Conservation (phyloP, 2,797 vertebrate genomes). For the Cichlasoma orientale region DNA sequence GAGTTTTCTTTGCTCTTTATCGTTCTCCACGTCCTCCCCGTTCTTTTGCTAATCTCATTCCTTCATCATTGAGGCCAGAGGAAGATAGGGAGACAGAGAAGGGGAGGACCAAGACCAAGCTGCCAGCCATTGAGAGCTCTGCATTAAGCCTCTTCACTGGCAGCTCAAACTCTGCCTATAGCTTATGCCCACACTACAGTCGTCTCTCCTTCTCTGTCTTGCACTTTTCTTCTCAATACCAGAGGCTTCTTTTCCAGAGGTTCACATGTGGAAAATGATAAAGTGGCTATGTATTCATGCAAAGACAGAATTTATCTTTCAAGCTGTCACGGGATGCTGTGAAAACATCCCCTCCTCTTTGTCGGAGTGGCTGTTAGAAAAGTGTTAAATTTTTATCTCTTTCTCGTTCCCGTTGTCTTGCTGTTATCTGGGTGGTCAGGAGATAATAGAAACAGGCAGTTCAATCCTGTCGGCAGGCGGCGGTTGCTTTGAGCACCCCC, state of each 20-base stretch:
- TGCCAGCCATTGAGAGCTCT: constrained; percentile 57
- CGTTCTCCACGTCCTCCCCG: constrained; percentile 20
- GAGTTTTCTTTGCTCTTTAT: constrained; percentile 34
- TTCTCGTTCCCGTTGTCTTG: background rate
- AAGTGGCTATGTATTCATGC: constrained; percentile 2
- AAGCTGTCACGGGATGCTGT: constrained; percentile 24
- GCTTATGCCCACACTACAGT: constrained; percentile 47
- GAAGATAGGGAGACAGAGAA: constrained; percentile 26
- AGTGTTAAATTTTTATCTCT: constrained; percentile 23
- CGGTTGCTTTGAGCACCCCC: constrained; percentile 58
- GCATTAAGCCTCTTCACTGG: constrained; percentile 65
- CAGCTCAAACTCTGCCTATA: constrained; percentile 54
- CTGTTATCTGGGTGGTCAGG: constrained; percentile 47
- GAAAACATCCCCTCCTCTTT: constrained; percentile 31
- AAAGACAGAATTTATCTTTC: constrained; percentile 27
- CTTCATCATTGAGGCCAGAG: constrained; percentile 56
- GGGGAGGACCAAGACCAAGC: constrained; percentile 57
- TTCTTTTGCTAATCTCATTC: constrained; percentile 53
- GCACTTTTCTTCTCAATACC: constrained; percentile 15
- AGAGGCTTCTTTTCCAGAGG: constrained; percentile 23
- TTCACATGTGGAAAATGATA: constrained; percentile 50
- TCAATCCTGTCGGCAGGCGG: constrained; percentile 50
- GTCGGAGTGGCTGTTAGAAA: constrained; percentile 40
- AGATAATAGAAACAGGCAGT: constrained; percentile 66
- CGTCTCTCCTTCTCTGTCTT: constrained; percentile 22